Percentiles rank a stretch among this genome's conserved stretches.
Conservation (phyloP, 2,113 vertebrate species). For the Heterocephalus glaber region DNA sequence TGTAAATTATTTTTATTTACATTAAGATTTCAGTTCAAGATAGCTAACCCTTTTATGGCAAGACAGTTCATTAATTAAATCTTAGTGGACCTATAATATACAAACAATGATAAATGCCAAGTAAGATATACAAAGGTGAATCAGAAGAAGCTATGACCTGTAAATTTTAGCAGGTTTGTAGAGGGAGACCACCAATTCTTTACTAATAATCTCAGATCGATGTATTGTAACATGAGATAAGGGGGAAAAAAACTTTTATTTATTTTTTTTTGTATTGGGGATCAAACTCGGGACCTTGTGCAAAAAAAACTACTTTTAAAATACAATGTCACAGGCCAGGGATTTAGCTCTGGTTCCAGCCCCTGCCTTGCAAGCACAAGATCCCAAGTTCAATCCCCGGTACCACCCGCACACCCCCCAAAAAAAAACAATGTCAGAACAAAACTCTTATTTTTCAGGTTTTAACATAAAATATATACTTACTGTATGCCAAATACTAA, state of each 20-base stretch:
- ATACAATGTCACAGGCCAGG: no score
- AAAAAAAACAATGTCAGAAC: neutral
- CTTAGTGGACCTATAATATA: neutral
- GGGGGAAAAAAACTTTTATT: neutral
- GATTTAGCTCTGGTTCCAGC: no score
- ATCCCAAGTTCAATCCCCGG: no score
- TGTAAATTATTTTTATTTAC: slow-evolving; percentile 21
- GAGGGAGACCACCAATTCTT: neutral
- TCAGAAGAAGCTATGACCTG: neutral
- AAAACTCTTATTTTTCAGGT: neutral
- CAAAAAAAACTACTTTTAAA: neutral
- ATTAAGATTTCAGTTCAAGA: slow-evolving; percentile 25
- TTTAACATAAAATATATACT: neutral
- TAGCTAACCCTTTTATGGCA: neutral
- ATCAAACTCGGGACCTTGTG: no score
- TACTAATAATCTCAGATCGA: neutral
- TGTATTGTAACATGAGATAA: neutral
- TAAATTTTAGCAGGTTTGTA: neutral
- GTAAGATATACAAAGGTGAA: neutral
- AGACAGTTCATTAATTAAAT: neutral
- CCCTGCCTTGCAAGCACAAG: no score
- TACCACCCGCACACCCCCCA: no score
- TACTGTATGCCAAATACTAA: neutral
- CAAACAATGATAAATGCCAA: neutral
- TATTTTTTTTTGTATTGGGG: no score